Percentiles rank a stretch among this genome's conserved stretches.
phyloP scores from a whole-genome alignment of 1,140 invertebrate species.

The Drosophila kikkawai region DNA sequence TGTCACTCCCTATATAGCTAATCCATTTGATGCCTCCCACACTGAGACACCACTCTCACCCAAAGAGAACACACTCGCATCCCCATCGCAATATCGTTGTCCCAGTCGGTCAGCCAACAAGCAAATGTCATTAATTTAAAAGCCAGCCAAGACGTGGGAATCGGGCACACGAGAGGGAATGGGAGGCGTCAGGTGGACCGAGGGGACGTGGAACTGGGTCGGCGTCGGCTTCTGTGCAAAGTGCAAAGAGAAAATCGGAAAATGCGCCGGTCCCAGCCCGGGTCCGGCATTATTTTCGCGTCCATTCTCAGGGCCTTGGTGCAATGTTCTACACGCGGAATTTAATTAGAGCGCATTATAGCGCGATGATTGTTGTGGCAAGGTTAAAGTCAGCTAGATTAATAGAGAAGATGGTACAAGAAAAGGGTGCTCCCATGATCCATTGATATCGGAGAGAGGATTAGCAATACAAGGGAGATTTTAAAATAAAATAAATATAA shows the following conservation, averaged over 20 bases:
- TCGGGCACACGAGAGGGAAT: slow-evolving; percentile 6
- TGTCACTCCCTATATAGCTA: not conserved
- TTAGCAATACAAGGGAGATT: slow-evolving; percentile 3
- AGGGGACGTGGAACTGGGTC: slow-evolving; percentile 40
- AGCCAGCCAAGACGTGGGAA: slow-evolving; percentile 40
- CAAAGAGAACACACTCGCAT: slow-evolving; percentile 11
- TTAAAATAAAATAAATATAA: not conserved
- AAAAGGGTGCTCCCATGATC: slow-evolving; percentile 20
- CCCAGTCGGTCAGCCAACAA: slow-evolving; percentile 47
- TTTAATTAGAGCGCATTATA: slow-evolving; percentile 73
- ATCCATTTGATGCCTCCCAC: slow-evolving; percentile 7
- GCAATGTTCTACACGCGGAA: slow-evolving; percentile 59
- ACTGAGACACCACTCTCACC: not conserved
- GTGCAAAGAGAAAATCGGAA: slow-evolving; percentile 56
- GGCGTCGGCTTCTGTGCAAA: slow-evolving; percentile 43
- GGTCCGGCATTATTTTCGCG: slow-evolving; percentile 21
- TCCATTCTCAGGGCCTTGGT: slow-evolving; percentile 38
- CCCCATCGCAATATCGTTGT: not conserved
- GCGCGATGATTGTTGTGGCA: slow-evolving; percentile 40
- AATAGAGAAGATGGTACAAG: not conserved
- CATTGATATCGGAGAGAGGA: slow-evolving; percentile 2
- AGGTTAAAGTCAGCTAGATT: slow-evolving; percentile 73
- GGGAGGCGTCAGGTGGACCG: slow-evolving; percentile 18
- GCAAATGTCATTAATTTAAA: slow-evolving; percentile 74
- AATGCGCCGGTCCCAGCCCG: slow-evolving; percentile 30